A percentile compares a stretch with the other conserved stretches of the same genome.
Evolutionary conservation across 2,888 invertebrate species (phyloP).

Genomic region (Acleris literana): DNA sequence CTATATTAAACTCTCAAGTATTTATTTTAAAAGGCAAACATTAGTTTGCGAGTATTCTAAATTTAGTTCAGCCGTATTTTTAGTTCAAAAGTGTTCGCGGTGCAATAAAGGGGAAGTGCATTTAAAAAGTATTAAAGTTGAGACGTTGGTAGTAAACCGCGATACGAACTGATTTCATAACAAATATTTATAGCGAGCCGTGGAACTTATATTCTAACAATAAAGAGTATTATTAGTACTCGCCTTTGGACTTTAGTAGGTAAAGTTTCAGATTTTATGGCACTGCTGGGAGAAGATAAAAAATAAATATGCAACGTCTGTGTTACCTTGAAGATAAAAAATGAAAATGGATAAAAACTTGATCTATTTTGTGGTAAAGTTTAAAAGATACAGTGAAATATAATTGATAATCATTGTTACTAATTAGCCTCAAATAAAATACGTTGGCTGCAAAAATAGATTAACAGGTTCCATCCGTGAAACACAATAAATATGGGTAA

Average conservation of each 20-base stretch:
- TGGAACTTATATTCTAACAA: constrained; percentile 11
- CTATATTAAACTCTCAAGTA: background rate
- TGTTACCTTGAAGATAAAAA: background rate
- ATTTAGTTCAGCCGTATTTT: background rate
- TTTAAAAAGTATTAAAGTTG: constrained; percentile 24
- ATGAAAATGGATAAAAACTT: too few relatives aligned
- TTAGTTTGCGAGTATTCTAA: background rate
- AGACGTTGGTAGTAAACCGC: constrained; percentile 11
- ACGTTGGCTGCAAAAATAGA: too few relatives aligned
- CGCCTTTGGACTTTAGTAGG: constrained; percentile 10
- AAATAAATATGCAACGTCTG: background rate
- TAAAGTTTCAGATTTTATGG: constrained; percentile 21
- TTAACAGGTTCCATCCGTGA: too few relatives aligned
- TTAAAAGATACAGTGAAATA: too few relatives aligned
- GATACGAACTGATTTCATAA: constrained; percentile 28
- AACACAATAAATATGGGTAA: too few relatives aligned
- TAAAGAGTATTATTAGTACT: constrained; percentile 11
- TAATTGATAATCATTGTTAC: too few relatives aligned
- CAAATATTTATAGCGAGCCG: constrained; percentile 16
- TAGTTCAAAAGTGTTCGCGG: constrained; percentile 1
- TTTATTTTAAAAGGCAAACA: background rate
- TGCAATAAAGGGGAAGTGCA: constrained; percentile 15
- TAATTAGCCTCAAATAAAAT: too few relatives aligned
- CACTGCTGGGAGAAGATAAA: constrained; percentile 4
- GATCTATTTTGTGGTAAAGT: too few relatives aligned